Evolutionary conservation across 2,797 vertebrate genomes (phyloP).

Genomic region (Melanotaenia trifasciata): DNA sequence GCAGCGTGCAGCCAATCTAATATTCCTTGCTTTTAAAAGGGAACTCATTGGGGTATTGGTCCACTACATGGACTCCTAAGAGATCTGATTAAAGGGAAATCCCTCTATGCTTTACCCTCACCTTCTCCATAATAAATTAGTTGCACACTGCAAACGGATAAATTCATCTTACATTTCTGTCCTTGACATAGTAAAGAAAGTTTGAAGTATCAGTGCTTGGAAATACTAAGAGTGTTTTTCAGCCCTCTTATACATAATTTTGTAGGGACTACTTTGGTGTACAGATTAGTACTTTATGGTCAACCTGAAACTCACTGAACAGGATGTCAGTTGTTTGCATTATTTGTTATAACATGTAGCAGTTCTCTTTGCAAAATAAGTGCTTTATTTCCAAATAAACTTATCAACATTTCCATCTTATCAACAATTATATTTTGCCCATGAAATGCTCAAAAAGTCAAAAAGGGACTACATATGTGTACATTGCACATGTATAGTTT

Average conservation of each 20-base stretch:
- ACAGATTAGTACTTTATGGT: not conserved
- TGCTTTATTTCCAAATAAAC: not conserved
- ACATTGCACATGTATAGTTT: not conserved
- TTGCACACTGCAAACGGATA: slow-evolving; percentile 79
- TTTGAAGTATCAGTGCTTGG: slow-evolving; percentile 57
- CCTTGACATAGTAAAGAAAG: slow-evolving; percentile 63
- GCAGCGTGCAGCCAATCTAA: slow-evolving; percentile 77
- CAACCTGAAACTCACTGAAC: not conserved
- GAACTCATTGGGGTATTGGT: slow-evolving; percentile 84
- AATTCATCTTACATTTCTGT: slow-evolving; percentile 72
- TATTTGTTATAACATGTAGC: not conserved
- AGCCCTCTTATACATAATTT: slow-evolving; percentile 17
- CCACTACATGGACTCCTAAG: slow-evolving; percentile 81
- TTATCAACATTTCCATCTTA: not conserved
- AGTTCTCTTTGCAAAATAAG: not conserved
- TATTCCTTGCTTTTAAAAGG: slow-evolving; percentile 78
- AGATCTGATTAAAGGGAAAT: slow-evolving; percentile 87
- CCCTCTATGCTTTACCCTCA: slow-evolving; percentile 81
- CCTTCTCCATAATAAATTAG: slow-evolving; percentile 84
- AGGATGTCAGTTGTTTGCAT: not conserved
- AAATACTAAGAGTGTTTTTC: slow-evolving; percentile 64
- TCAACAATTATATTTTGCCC: too few species aligned
- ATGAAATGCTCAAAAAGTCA: too few species aligned
- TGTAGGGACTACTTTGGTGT: slow-evolving; percentile 2
- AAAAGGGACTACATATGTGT: not conserved